Percentiles rank a stretch among this genome's conserved stretches.
These are phyloP conservation scores for Leptarthrus brevirostris DNA, from an alignment of 2,888 invertebrate species.

Conservation along the genomic window DNA sequence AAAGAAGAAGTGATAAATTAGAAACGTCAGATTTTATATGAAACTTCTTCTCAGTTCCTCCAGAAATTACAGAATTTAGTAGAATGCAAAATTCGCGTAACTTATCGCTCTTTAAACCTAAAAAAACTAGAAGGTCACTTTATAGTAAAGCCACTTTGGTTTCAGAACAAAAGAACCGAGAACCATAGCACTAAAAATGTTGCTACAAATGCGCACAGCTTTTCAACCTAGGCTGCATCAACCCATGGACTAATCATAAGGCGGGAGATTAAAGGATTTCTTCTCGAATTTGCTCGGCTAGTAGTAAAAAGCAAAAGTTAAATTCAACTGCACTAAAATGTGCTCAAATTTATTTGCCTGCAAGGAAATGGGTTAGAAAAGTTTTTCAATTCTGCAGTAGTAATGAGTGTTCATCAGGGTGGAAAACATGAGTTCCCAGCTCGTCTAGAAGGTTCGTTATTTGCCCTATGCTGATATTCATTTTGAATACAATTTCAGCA, in stretches of 20 bases:
- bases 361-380: constrained; percentile 15
- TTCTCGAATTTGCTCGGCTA: too few relatives aligned
- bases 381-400: constrained; percentile 27
- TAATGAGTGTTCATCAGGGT: constrained; percentile 20
- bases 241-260: neutral
- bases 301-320: neutral
- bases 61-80: too few relatives aligned
- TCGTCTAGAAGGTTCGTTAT: neutral
- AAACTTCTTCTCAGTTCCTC: too few relatives aligned
- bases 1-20: too few relatives aligned
- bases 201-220: neutral
- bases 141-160: too few relatives aligned
- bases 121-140: too few relatives aligned
- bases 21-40: too few relatives aligned
- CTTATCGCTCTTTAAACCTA: too few relatives aligned
- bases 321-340: neutral
- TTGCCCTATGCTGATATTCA: neutral
- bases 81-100: too few relatives aligned
- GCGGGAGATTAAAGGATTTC: too few relatives aligned
- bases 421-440: constrained; percentile 2
- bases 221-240: neutral
- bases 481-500: neutral
- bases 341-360: constrained; percentile 16
- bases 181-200: neutral
- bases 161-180: too few relatives aligned